phyloP scores from a whole-genome alignment of 2,797 vertebrate species.

The Eupleurogrammus muticus region DNA sequence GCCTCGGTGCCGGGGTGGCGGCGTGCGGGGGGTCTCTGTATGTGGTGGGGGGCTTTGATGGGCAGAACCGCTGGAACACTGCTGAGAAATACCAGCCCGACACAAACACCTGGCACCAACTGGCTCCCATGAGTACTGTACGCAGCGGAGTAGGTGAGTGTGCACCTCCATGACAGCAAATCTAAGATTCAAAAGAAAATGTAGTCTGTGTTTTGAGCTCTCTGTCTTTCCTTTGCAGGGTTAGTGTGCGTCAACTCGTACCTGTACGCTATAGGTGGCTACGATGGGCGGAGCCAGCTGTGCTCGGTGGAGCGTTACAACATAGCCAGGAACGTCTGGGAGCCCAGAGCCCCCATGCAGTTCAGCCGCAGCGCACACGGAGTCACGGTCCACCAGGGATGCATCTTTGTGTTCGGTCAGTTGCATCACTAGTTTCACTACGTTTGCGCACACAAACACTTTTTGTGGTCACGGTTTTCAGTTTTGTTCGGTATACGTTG shows the following conservation, averaged over 20 bases:
- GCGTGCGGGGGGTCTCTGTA: constrained; percentile 82
- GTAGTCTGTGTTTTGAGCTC: neutral
- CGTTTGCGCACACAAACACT: too few relatives aligned
- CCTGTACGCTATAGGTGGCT: constrained; percentile 87
- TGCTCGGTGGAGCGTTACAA: constrained; percentile 85
- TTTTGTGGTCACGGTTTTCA: too few relatives aligned
- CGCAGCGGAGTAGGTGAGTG: constrained; percentile 87
- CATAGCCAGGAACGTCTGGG: constrained; percentile 80
- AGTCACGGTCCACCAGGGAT: constrained; percentile 78
- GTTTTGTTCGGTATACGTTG: too few relatives aligned
- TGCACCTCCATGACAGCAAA: neutral
- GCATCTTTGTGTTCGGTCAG: constrained; percentile 86
- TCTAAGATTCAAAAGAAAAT: neutral
- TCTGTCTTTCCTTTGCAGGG: constrained; percentile 65
- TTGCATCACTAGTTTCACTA: neutral
- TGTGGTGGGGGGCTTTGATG: constrained; percentile 86
- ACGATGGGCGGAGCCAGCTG: constrained; percentile 84
- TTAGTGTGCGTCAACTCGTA: constrained; percentile 81
- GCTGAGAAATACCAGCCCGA: constrained; percentile 87
- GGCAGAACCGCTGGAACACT: constrained; percentile 84
- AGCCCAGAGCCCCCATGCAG: constrained; percentile 82
- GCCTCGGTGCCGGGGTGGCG: constrained; percentile 84
- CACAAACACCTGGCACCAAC: constrained; percentile 83
- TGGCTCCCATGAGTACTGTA: constrained; percentile 83
- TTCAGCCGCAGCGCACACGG: constrained; percentile 85